A percentile compares a stretch with the other conserved stretches of the same genome.
These are phyloP conservation scores for Dreissena polymorpha DNA, from an alignment of 1,140 invertebrate species.

Conservation along the genomic window DNA sequence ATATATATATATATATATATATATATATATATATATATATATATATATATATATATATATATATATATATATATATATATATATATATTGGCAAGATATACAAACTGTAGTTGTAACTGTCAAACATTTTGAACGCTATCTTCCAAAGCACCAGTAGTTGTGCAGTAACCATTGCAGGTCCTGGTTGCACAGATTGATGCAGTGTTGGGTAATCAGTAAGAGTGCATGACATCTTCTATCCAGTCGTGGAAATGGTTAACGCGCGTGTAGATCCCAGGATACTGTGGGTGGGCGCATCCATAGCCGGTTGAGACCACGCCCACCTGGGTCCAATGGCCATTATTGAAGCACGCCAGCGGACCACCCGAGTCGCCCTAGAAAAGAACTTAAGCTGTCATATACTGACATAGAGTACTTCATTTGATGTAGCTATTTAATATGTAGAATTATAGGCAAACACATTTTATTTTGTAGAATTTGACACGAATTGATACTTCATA, in stretches of 20 bases:
- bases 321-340: conserved; percentile 66
- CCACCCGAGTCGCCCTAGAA: conserved; percentile 84
- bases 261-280: conserved; percentile 92
- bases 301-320: conserved; percentile 92
- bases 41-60: too few relatives aligned
- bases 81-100: too few relatives aligned
- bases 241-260: conserved; percentile 88
- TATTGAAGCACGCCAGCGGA: conserved; percentile 82
- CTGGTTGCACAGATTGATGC: not conserved
- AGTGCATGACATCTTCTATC: conserved; percentile 81
- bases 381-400: not conserved
- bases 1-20: too few relatives aligned
- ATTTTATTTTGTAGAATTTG: too few relatives aligned
- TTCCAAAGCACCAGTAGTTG: not conserved
- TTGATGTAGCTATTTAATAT: too few relatives aligned
- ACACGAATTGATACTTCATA: too few relatives aligned
- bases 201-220: not conserved
- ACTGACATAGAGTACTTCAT: not conserved
- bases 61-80: too few relatives aligned
- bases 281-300: conserved; percentile 94
- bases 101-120: too few relatives aligned
- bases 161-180: conserved; percentile 34
- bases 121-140: too few relatives aligned
- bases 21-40: too few relatives aligned
- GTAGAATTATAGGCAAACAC: too few relatives aligned